phyloP scores from a whole-genome alignment of 2,888 invertebrate genomes.

The Ischnus inquisitorius region DNA sequence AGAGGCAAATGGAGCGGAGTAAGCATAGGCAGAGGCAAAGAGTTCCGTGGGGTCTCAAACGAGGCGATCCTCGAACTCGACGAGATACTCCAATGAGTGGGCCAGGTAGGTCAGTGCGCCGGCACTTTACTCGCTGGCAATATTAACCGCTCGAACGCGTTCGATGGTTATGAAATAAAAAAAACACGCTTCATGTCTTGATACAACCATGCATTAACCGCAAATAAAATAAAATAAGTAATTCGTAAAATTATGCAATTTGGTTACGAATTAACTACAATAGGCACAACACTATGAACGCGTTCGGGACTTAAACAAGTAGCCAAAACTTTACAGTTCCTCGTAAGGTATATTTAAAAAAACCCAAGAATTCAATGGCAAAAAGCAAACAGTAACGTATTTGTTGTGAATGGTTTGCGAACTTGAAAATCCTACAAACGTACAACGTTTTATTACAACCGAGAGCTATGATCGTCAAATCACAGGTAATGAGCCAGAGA shows the following conservation, averaged over 20 bases:
- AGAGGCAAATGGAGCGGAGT: background rate
- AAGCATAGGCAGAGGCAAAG: conserved; percentile 9
- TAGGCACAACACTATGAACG: background rate
- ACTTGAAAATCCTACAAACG: background rate
- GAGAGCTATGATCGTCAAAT: background rate
- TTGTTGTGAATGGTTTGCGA: background rate
- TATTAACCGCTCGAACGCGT: conserved; percentile 38
- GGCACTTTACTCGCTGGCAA: conserved; percentile 68
- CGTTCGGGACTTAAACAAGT: background rate
- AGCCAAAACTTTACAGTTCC: background rate
- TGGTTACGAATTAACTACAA: background rate
- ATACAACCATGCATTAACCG: background rate
- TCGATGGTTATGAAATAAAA: background rate
- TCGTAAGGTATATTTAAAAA: background rate
- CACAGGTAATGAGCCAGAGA: background rate
- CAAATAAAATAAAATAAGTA: background rate
- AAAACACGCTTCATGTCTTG: background rate
- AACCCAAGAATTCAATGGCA: background rate
- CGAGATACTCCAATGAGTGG: conserved; percentile 75
- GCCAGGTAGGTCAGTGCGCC: conserved; percentile 78
- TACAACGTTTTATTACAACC: background rate
- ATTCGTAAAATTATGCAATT: conserved; percentile 11
- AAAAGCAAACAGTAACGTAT: background rate
- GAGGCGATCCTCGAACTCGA: conserved; percentile 23
- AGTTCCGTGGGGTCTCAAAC: background rate